Evolutionary conservation across 1,140 invertebrate genomes (phyloP).

Genomic region (Atta colombica): DNA sequence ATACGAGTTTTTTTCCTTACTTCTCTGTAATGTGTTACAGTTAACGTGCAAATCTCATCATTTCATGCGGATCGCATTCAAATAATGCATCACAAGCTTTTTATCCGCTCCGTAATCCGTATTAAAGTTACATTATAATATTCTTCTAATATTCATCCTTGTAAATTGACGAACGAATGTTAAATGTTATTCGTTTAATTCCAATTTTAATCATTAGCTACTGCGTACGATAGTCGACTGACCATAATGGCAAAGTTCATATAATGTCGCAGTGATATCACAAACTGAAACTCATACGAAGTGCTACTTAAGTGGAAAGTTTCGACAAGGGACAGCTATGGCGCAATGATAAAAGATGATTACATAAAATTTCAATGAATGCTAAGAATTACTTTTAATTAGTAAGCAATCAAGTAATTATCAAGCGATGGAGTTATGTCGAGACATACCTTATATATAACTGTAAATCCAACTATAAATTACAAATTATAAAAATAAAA

Average conservation of each 20-base stretch:
- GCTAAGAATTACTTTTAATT: not conserved
- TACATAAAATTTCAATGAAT: not conserved
- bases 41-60: not conserved
- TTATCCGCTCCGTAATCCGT: not conserved
- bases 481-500: slow-evolving; percentile 1
- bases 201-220: slow-evolving; percentile 24
- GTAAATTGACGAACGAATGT: not conserved
- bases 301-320: slow-evolving; percentile 58
- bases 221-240: not conserved
- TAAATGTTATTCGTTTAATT: slow-evolving; percentile 5
- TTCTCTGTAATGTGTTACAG: not conserved
- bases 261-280: not conserved
- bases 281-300: slow-evolving; percentile 5
- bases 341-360: not conserved
- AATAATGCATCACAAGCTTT: not conserved
- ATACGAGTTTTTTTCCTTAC: not conserved
- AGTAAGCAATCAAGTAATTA: not conserved
- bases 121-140: not conserved
- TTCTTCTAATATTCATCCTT: not conserved
- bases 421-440: not conserved
- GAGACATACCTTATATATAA: not conserved
- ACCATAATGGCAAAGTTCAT: slow-evolving; percentile 58
- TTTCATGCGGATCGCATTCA: not conserved
- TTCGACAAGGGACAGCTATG: slow-evolving; percentile 25
- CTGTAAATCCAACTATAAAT: not conserved